These are phyloP conservation scores for Calcarius lapponicus DNA, from an alignment of 2,797 vertebrate genomes.

Conservation along the genomic window DNA sequence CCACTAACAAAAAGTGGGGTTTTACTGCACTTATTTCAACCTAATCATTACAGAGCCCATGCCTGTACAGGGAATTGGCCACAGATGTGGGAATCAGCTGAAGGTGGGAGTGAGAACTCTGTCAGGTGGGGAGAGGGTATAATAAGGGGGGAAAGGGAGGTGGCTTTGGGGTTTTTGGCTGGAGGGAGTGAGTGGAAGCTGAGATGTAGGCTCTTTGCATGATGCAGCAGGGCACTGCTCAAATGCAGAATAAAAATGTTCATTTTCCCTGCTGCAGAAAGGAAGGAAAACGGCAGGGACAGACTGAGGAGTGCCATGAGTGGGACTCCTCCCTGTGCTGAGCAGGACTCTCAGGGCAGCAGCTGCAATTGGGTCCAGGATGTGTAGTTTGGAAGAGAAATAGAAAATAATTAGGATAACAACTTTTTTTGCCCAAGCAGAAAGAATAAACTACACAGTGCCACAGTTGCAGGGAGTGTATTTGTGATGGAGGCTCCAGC, in stretches of 20 bases:
- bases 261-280: not conserved
- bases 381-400: not conserved
- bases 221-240: not conserved
- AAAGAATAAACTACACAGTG: not conserved
- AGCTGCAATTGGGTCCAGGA: not conserved
- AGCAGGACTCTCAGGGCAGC: not conserved
- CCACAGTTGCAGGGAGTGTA: not conserved
- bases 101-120: not conserved
- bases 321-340: not conserved
- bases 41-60: not conserved
- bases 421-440: not conserved
- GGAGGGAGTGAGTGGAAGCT: rapidly evolving
- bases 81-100: not conserved
- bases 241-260: not conserved
- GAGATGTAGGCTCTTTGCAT: rapidly evolving
- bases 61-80: not conserved
- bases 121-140: not conserved
- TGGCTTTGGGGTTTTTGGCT: rapidly evolving
- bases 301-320: not conserved
- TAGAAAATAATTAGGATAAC: not conserved
- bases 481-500: not conserved
- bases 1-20: not conserved
- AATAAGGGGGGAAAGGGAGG: not conserved
- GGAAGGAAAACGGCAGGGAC: not conserved
- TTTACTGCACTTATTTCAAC: not conserved